A percentile compares a stretch with the other conserved stretches of the same genome.
These are phyloP conservation scores for Eublepharis macularius DNA, from an alignment of 2,113 vertebrate species.

Conservation along the genomic window DNA sequence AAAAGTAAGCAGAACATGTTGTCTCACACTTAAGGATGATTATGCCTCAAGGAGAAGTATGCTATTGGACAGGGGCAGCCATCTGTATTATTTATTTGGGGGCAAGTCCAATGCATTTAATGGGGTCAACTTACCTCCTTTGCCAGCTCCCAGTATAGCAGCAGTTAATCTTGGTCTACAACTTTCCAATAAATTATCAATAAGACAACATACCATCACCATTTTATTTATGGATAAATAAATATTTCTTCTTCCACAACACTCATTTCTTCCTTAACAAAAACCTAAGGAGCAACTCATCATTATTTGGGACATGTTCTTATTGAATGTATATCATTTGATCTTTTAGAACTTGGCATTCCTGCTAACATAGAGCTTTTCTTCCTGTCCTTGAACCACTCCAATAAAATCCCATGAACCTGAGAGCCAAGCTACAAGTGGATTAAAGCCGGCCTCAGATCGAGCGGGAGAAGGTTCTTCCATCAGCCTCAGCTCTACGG, in stretches of 20 bases:
- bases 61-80: neutral
- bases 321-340: neutral
- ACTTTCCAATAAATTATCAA: slow-evolving; percentile 25
- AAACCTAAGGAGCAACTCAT: neutral
- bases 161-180: slow-evolving; percentile 37
- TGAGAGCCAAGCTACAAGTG: no score
- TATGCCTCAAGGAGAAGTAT: neutral
- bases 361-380: neutral
- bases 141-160: slow-evolving; percentile 7
- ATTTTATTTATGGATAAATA: no score
- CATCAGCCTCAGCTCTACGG: no score
- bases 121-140: accelerated
- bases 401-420: neutral
- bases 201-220: neutral
- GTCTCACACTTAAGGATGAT: neutral
- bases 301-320: neutral
- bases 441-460: no score
- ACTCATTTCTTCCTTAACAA: neutral
- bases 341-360: neutral
- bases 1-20: neutral
- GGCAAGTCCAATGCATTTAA: neutral
- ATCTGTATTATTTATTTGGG: neutral
- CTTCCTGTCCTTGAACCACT: neutral
- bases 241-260: neutral
- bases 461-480: no score